Percentiles rank a stretch among this genome's conserved stretches.
These are phyloP conservation scores for Silurus lanzhouensis DNA, from an alignment of 2,797 vertebrate species.

Conservation along the genomic window DNA sequence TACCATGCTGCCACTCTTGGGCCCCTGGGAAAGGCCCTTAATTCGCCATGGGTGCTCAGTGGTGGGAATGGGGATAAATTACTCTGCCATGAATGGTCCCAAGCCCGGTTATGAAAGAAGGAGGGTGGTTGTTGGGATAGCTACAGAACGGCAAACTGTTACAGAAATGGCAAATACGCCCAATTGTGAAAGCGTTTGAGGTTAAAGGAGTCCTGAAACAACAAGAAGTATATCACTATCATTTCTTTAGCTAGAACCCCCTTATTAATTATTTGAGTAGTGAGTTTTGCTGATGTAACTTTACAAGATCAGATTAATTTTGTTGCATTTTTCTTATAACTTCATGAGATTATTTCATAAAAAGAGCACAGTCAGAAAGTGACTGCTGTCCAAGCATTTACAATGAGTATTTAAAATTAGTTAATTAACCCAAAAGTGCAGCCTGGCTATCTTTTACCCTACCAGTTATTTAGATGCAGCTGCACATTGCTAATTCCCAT, in stretches of 20 bases:
- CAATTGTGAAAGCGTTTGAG: neutral
- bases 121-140: too few relatives aligned
- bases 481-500: neutral
- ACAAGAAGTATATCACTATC: neutral
- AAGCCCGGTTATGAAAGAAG: too few relatives aligned
- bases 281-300: neutral
- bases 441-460: neutral
- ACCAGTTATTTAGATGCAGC: too few relatives aligned
- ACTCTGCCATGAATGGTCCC: too few relatives aligned
- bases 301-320: neutral
- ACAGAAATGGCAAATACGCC: too few relatives aligned
- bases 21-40: too few relatives aligned
- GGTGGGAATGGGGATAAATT: too few relatives aligned
- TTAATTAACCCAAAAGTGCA: neutral
- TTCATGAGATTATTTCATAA: neutral
- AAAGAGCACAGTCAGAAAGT: neutral
- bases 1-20: too few relatives aligned
- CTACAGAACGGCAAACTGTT: too few relatives aligned
- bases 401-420: neutral
- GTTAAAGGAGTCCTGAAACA: neutral
- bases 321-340: neutral
- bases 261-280: neutral
- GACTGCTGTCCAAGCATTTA: neutral
- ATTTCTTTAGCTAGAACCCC: too few relatives aligned
- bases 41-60: too few relatives aligned